Evolutionary conservation across 1,140 invertebrate genomes (phyloP), one percentile per base, ranked within the genome.

Genomic region (Sinella curviseta): DNA sequence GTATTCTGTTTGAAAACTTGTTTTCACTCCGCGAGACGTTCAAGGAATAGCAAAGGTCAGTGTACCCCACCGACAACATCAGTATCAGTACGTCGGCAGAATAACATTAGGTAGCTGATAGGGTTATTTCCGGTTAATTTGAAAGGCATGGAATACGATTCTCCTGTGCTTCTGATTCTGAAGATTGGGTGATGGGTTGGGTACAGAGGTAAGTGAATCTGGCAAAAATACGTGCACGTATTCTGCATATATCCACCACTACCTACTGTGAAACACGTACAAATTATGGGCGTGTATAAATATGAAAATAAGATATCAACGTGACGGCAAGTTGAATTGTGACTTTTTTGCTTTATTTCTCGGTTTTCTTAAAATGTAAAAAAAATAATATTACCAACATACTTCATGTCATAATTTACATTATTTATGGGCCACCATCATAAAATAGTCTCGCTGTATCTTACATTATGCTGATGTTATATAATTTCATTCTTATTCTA

Each of bases 11-110:
- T 65, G 24, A 65, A 65, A 65, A 65, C 57, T 65, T 26, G 57
- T 65, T 65, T 65, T 65, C 57, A 48, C 39, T 20, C 8, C 39
- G 20, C 8, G 39, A 48, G 8, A 48, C 20, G 39, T 48, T 48
- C 39, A 20, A 8, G 20, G 39, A 48, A 48, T 48, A 70, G 31
- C 65, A 70, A 70, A 70, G 65, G 65, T 70, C 65, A 70, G 65
- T 33, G 65, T 70, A n/a, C 65, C 65, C 8, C 65, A n/a, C 31
- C 26, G 31, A 70, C 28, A 60, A 26, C 14, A 12, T 17, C 57
- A 26, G 12, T 14, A 14, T n/a, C 57, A 12, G 57, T 17, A 14
- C n/a, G n/a, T n/a, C n/a, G n/a, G n/a, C n/a, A n/a, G n/a, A n/a
- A n/a, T n/a, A n/a, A n/a, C n/a, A n/a, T n/a, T n/a, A n/a, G n/a